phyloP scores from a whole-genome alignment of 2,888 invertebrate genomes.

The Cecidostiba fungosa region DNA sequence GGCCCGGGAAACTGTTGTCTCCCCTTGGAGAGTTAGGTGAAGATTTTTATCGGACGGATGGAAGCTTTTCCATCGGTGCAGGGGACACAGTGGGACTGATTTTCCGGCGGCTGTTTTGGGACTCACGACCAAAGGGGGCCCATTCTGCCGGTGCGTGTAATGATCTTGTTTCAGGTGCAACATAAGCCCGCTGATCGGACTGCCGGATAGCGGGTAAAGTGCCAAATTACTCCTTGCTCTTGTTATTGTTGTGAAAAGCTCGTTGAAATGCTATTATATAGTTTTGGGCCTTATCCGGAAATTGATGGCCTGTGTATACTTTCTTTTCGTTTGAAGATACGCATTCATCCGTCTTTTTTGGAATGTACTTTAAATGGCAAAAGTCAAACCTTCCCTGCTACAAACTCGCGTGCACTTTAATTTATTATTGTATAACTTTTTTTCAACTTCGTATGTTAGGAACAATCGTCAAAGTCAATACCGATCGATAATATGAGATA shows the following conservation, averaged over 20 bases:
- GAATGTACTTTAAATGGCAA: no score
- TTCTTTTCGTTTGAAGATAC: no score
- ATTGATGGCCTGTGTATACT: neutral
- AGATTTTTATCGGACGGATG: neutral
- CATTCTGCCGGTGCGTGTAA: neutral
- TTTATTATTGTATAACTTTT: no score
- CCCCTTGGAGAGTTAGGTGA: neutral
- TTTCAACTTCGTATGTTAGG: no score
- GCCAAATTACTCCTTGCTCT: neutral
- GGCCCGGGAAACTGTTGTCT: neutral
- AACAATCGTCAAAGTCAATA: no score
- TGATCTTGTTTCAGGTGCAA: slow-evolving; percentile 1
- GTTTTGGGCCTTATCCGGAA: neutral
- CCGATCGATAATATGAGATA: no score
- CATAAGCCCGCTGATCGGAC: neutral
- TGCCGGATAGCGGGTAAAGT: neutral
- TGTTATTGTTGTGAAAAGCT: neutral
- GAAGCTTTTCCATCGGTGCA: neutral
- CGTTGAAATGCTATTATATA: neutral
- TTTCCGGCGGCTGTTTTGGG: neutral
- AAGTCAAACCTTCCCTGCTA: no score
- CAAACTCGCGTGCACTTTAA: no score
- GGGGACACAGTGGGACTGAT: neutral
- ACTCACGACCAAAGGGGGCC: neutral
- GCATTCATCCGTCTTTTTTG: no score